These are phyloP conservation scores for Cephus nigrinus DNA, from an alignment of 2,888 invertebrate genomes.

Conservation along the genomic window DNA sequence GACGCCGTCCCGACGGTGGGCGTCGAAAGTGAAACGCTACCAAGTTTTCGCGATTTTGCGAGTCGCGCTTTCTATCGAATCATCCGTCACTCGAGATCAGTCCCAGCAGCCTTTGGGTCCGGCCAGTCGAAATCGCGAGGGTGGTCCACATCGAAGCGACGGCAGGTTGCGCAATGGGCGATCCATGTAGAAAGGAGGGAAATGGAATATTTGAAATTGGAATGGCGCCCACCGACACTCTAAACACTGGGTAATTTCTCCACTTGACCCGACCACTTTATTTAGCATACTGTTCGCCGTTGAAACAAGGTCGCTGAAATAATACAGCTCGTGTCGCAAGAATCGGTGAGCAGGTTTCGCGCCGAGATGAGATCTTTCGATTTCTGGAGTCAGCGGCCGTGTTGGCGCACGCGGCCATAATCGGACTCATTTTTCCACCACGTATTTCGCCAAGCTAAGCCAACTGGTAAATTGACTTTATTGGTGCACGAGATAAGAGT, in stretches of 20 bases:
- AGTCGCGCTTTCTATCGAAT: not conserved
- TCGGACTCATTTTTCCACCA: conserved; percentile 27
- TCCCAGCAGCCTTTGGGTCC: not conserved
- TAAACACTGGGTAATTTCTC: not conserved
- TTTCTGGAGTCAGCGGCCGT: conserved; percentile 15
- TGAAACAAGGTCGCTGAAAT: not conserved
- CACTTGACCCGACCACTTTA: conserved; percentile 1
- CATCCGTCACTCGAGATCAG: not conserved
- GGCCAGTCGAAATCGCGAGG: not conserved
- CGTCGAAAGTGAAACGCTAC: conserved; percentile 39
- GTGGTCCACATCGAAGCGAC: no score
- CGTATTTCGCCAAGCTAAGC: conserved; percentile 4
- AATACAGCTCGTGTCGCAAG: conserved; percentile 1
- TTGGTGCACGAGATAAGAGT: conserved; percentile 21
- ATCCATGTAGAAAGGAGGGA: no score
- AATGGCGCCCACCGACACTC: no score
- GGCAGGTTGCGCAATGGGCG: no score
- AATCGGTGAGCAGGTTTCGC: not conserved
- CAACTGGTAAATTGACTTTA: conserved; percentile 39
- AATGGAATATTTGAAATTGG: no score
- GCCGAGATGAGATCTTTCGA: conserved; percentile 29
- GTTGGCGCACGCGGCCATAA: conserved; percentile 22
- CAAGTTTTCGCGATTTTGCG: not conserved
- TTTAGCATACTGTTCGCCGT: not conserved
- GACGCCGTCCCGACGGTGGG: conserved; percentile 27